Evolutionary conservation across 2,113 vertebrate genomes (phyloP).

Genomic region (Setophaga coronata): DNA sequence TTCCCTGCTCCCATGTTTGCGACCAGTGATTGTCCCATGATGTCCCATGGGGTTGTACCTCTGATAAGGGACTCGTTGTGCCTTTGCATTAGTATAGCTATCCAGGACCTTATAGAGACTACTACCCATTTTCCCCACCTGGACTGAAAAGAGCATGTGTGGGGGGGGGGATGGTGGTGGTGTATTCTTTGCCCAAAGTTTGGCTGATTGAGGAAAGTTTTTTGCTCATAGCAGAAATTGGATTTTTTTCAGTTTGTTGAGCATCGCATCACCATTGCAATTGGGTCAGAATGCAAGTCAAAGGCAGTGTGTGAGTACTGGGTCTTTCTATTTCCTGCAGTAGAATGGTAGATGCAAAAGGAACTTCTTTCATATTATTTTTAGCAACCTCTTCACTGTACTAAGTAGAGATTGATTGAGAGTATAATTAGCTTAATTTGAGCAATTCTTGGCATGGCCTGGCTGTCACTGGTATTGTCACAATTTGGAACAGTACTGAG

Average conservation of each 20-base stretch:
- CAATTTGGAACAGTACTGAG: not conserved
- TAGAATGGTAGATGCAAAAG: not conserved
- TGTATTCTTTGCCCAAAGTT: not conserved
- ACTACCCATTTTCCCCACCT: not conserved
- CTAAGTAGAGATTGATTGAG: not conserved
- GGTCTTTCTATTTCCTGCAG: not conserved
- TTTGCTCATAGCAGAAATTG: not conserved
- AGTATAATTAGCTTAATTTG: slow-evolving; percentile 1
- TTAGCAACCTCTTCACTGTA: not conserved
- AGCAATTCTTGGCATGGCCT: not conserved
- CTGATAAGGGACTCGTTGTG: not conserved
- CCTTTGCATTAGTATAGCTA: not conserved
- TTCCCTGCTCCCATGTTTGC: not conserved
- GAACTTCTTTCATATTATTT: not conserved
- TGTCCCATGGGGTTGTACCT: not conserved
- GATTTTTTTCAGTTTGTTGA: not conserved
- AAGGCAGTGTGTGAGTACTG: not conserved
- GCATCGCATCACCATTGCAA: not conserved
- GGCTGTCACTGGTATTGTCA: not conserved
- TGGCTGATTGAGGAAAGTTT: not conserved
- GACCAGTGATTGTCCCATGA: not conserved
- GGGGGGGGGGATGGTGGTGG: not conserved
- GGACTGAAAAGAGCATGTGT: fast-evolving
- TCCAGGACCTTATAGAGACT: not conserved
- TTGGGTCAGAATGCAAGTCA: not conserved